Evolutionary conservation across 1,140 invertebrate species (phyloP).

Genomic region (Drosophila micromelanica): DNA sequence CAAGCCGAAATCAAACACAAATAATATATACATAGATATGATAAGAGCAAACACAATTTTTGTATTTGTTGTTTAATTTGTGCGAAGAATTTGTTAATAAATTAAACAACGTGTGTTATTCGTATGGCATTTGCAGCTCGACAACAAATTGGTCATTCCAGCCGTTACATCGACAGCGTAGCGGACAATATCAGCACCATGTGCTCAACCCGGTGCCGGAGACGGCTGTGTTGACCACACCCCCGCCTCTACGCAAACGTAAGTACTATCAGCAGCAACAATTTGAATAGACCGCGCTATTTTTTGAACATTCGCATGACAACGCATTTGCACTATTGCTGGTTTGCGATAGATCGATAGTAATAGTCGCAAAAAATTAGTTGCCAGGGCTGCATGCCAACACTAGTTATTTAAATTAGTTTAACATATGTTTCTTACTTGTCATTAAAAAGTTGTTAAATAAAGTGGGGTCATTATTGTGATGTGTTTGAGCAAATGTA

Average conservation of each 20-base stretch:
- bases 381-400: constrained; percentile 14
- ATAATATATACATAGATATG: constrained; percentile 40
- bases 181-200: constrained; percentile 59
- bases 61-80: constrained; percentile 2
- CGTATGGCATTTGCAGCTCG: constrained; percentile 40
- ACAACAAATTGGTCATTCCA: constrained; percentile 76
- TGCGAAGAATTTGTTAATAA: constrained; percentile 41
- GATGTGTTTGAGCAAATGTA: not conserved
- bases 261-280: constrained; percentile 38
- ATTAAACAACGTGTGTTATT: constrained; percentile 47
- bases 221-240: constrained; percentile 61
- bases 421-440: not conserved
- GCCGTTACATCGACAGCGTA: constrained; percentile 68
- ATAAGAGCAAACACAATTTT: constrained; percentile 55
- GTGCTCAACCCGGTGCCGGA: constrained; percentile 70
- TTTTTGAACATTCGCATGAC: constrained; percentile 17
- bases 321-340: constrained; percentile 1
- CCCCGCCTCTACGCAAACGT: constrained; percentile 65
- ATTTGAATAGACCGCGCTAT: constrained; percentile 32
- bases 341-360: constrained; percentile 23
- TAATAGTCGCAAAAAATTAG: not conserved
- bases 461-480: not conserved
- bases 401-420: not conserved
- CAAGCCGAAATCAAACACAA: constrained; percentile 68
- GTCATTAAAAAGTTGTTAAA: not conserved